A percentile compares a stretch with the other conserved stretches of the same genome.
phyloP scores from a whole-genome alignment of 2,888 invertebrate species.

The Epirrhoe tristata region DNA sequence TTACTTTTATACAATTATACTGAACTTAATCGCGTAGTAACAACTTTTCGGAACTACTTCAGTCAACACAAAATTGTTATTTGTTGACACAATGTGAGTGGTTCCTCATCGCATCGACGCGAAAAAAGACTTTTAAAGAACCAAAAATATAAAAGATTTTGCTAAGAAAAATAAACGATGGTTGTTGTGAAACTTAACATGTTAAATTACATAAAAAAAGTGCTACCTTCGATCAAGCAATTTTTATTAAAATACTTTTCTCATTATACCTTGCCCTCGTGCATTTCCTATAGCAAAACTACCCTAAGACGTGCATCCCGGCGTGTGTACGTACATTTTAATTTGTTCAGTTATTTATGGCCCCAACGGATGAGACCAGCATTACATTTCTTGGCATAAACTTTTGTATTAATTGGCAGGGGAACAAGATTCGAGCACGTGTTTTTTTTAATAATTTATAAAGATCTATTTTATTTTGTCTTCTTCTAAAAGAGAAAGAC shows the following conservation, averaged over 20 bases:
- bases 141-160: no score
- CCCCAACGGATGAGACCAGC: constrained; percentile 43
- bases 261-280: neutral
- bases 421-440: constrained; percentile 3
- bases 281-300: constrained; percentile 21
- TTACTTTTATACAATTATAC: no score
- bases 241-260: constrained; percentile 3
- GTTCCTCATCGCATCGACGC: no score
- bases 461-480: neutral
- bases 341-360: constrained; percentile 75
- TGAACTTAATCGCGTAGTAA: no score
- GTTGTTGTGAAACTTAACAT: no score
- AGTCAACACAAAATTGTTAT: no score
- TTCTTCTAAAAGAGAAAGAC: no score
- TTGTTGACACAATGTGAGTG: no score
- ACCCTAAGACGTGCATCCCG: constrained; percentile 30
- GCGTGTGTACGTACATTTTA: constrained; percentile 59
- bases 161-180: no score
- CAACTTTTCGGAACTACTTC: no score
- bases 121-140: no score
- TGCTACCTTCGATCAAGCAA: no score
- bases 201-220: neutral
- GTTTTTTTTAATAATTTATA: neutral
- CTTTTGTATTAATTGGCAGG: constrained; percentile 23
- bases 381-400: constrained; percentile 24